Evolutionary conservation across 1,140 invertebrate genomes (phyloP), one percentile per base, ranked within the genome.

Genomic region (Caenorhabditis remanei): DNA sequence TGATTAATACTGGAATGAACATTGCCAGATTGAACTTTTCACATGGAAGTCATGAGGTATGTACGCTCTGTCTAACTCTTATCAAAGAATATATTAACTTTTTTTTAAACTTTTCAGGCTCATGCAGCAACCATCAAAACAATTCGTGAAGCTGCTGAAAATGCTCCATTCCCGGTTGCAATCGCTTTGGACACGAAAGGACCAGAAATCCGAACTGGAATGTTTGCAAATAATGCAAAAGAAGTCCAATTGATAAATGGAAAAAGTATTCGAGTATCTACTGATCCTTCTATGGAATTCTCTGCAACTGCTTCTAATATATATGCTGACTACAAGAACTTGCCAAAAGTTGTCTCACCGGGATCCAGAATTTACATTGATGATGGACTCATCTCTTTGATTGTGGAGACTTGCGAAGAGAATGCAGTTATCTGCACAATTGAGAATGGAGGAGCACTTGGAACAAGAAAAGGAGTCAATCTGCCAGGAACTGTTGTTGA

Each of bases 1-100:
- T 99, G 97, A 98, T 99, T 93, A 96, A 96, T 90, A 96, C 96
- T 40, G 98, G 98, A 24, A 99, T 99, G 98, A 99, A 99, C 90
- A 95, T 99, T 88, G 98, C 97, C 7, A 95, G 98, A 86, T 94
- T 99, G 94, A 99, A 99, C 93, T 88, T 90, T 40, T 87, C 87
- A 16, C 89, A 90, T 58, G 89, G 89, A 63, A 83, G 58, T 84
- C 87, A 87, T 24, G 87, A 89, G 71, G 79, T 90, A 19, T 21
- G 14, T 41, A 32, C 32, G 32, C 32, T 32, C 32, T 32, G 0
- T 32, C 2, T 2, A 32, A 32, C 2, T 32, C 32, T 32, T 32
- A 32, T 32, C 32, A 32, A n/a, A n/a, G n/a, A n/a, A n/a, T 2
- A 32, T 32, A 32, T 1, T 32, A 32, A 32, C 0, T 1, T 32